Base-by-base conservation (phyloP, 2,113 vertebrate genomes). In the Eleginops maclovinus region DNA sequence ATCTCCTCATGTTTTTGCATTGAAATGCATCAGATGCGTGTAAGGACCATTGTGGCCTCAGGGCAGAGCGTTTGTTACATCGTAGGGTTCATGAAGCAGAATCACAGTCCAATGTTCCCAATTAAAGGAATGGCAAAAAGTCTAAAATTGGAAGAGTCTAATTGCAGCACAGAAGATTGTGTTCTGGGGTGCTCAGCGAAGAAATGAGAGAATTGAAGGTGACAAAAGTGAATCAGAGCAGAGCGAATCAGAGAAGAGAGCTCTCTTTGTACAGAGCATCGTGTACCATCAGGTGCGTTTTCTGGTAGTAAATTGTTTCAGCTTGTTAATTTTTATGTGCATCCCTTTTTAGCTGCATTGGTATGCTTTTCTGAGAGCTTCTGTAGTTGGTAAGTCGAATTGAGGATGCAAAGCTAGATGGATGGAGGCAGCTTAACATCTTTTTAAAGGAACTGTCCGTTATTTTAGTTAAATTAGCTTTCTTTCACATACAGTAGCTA, bases 101-200 rank as follows among this genome's bases (percentile, higher is more conserved):
- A 72, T 75, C 69, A 47, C 54, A 44, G 62, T 68, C 81, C 54
- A 75, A 55, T 80, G 72, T 82, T 85, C 53, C 62, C 47, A 46
- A 46, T 70, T 79, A 75, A 73, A 76, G 72, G 41, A 53, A 62
- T 46, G 21, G 22, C 31, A 72, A 59, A 59, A 76, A 49, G 64
- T 77, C 74, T 62, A 59, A 77, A 80, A 77, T 69, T 63, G 43
- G 47, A 85, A 69, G 26, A 12, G n/a, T 63, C 49, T 84, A 71
- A 88, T 68, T 81, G 76, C 50, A 76, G 59, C 72, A 79, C 63
- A 46, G 70, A 61, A 77, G 66, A 82, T 76, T 82, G 41, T 70
- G 67, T 77, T 85, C 62, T 77, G 21, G 28, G 28, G 10, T 72
- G 21, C 66, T 80, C 22, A 24, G 50, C 44, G 72, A 72, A 63